These are phyloP conservation scores for Drosophila sulfurigaster DNA, from an alignment of 1,140 invertebrate species.

Conservation along the genomic window DNA sequence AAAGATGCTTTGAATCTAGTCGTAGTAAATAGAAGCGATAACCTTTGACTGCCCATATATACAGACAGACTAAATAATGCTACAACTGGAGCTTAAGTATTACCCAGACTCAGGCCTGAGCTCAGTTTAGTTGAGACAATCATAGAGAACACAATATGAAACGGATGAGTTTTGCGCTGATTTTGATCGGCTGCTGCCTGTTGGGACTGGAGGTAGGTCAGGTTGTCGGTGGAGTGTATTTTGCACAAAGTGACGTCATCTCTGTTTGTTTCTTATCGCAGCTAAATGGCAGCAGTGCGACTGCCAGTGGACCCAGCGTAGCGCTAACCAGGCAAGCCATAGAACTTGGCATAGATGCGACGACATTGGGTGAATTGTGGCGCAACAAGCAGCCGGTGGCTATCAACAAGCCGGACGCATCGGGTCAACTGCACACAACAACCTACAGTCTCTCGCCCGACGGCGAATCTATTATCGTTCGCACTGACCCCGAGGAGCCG, in stretches of 20 bases:
- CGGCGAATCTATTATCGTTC: conserved; percentile 1
- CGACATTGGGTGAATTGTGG: conserved; percentile 51
- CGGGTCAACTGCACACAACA: conserved; percentile 21
- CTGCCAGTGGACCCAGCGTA: conserved; percentile 19
- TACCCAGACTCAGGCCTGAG: neutral
- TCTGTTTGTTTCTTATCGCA: conserved; percentile 19
- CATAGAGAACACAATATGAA: conserved; percentile 35
- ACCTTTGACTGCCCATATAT: conserved; percentile 14
- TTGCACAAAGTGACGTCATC: neutral
- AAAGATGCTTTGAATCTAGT: neutral
- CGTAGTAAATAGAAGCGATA: conserved; percentile 27
- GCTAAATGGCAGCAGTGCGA: conserved; percentile 12
- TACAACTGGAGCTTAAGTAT: neutral
- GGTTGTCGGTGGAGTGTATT: neutral
- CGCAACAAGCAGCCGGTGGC: conserved; percentile 50
- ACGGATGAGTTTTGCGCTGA: conserved; percentile 27
- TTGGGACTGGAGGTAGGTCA: conserved; percentile 58
- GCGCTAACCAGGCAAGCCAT: conserved; percentile 40
- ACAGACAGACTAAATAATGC: conserved; percentile 1
- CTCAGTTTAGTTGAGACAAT: conserved; percentile 49
- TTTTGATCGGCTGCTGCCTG: conserved; percentile 44
- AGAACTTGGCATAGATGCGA: conserved; percentile 38
- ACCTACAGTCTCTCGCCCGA: conserved; percentile 55
- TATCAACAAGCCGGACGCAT: conserved; percentile 28
- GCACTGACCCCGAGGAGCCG: neutral